Percentiles rank a stretch among this genome's conserved stretches.
Evolutionary conservation across 2,888 invertebrate genomes (phyloP).

Genomic region (Periphyllus acericola): DNA sequence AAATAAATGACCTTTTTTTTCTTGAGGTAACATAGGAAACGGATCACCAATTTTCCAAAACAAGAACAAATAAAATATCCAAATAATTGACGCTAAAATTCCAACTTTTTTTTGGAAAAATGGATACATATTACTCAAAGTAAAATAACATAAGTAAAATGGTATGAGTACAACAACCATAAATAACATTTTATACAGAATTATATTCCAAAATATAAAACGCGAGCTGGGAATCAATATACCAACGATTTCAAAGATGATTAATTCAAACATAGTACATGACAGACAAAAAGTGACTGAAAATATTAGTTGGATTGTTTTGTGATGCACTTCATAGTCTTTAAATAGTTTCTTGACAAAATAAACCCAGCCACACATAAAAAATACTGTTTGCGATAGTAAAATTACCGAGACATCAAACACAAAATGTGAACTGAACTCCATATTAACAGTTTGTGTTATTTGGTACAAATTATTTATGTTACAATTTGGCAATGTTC

Average conservation of each 20-base stretch:
- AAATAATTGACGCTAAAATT: slow-evolving; percentile 83
- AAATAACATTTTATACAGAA: slow-evolving; percentile 88
- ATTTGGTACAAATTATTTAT: slow-evolving; percentile 10
- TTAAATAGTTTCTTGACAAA: slow-evolving; percentile 96
- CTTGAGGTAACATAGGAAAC: slow-evolving; percentile 90
- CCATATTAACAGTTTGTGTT: slow-evolving; percentile 23
- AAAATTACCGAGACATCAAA: slow-evolving; percentile 53
- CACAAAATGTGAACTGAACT: slow-evolving; percentile 43
- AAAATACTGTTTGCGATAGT: slow-evolving; percentile 83
- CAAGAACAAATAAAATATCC: slow-evolving; percentile 91
- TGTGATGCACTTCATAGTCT: slow-evolving; percentile 97
- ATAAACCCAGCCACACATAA: slow-evolving; percentile 97
- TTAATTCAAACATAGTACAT: slow-evolving; percentile 98
- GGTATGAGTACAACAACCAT: slow-evolving; percentile 97
- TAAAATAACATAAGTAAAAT: slow-evolving; percentile 94
- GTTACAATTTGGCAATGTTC: neutral
- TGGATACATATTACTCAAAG: slow-evolving; percentile 83
- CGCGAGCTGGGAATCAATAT: slow-evolving; percentile 87
- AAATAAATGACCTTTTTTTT: slow-evolving; percentile 87
- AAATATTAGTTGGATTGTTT: slow-evolving; percentile 93
- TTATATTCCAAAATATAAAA: slow-evolving; percentile 94
- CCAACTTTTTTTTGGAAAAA: slow-evolving; percentile 65
- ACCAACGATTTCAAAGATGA: slow-evolving; percentile 98
- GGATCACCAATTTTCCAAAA: slow-evolving; percentile 99
- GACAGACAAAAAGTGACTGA: slow-evolving; percentile 95